phyloP scores from a whole-genome alignment of 2,113 vertebrate species.

The Ammodramus savannarum region DNA sequence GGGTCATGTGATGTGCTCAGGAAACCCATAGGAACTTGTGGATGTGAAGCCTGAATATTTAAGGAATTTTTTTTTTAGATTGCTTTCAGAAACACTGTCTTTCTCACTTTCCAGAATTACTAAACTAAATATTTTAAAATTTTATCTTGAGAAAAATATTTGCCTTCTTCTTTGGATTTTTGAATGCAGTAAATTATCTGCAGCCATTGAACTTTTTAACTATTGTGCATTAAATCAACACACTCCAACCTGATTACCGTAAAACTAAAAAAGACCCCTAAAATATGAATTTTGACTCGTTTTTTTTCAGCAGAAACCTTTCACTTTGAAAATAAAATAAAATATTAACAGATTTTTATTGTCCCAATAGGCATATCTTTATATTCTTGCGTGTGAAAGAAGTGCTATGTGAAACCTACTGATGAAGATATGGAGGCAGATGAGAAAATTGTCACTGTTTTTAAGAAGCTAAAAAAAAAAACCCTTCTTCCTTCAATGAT shows the following conservation, averaged over 20 bases:
- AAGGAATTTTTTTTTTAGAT: neutral
- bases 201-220: neutral
- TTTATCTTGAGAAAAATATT: neutral
- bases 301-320: neutral
- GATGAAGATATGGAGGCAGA: neutral
- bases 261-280: neutral
- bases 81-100: neutral
- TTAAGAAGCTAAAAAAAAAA: neutral
- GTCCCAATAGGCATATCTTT: neutral
- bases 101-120: neutral
- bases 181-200: neutral
- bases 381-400: neutral
- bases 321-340: neutral
- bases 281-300: neutral
- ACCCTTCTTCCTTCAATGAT: fast-evolving
- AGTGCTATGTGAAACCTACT: neutral
- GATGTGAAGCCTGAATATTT: neutral
- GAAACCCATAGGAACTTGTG: neutral
- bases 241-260: neutral
- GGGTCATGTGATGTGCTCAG: neutral
- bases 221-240: neutral
- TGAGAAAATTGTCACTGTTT: neutral
- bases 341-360: neutral
- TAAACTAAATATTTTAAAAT: neutral
- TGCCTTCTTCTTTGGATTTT: neutral